A percentile compares a stretch with the other conserved stretches of the same genome.
phyloP scores from a whole-genome alignment of 2,888 invertebrate species.

The Ecdyonurus torrentis region DNA sequence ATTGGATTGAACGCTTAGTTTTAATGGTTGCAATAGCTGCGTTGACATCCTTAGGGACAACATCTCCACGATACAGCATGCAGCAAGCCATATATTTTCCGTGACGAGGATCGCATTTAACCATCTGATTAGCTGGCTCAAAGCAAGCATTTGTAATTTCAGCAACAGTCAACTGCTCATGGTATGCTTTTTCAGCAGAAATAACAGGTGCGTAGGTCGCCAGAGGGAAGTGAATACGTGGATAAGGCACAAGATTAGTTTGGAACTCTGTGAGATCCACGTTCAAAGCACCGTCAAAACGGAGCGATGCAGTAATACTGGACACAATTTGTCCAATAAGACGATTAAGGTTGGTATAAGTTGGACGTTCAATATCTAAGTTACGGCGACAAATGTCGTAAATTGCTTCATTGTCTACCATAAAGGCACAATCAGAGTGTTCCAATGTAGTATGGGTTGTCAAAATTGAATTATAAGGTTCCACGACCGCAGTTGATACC shows the following conservation, averaged over 20 bases:
- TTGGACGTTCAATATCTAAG: conserved; percentile 67
- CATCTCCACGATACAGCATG: conserved; percentile 18
- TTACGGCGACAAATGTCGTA: conserved; percentile 79
- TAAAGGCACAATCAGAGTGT: conserved; percentile 80
- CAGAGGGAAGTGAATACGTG: conserved; percentile 35
- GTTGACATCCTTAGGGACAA: conserved; percentile 27
- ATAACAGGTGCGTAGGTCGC: conserved; percentile 27
- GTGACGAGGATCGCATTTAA: conserved; percentile 16
- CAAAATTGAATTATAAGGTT: conserved; percentile 84
- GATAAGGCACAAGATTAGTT: conserved; percentile 31
- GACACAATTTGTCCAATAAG: conserved; percentile 90
- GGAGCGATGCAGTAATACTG: conserved; percentile 36
- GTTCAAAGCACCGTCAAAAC: conserved; percentile 33
- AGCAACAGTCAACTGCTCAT: conserved; percentile 28
- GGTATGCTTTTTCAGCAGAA: conserved; percentile 31
- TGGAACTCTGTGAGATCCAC: conserved; percentile 36
- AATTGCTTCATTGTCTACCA: conserved; percentile 83
- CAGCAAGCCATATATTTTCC: conserved; percentile 26
- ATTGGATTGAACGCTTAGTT: conserved; percentile 25
- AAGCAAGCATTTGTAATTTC: conserved; percentile 37
- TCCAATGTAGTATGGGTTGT: conserved; percentile 80
- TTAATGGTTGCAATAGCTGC: conserved; percentile 16
- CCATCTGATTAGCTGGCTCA: conserved; percentile 34
- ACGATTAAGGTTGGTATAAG: conserved; percentile 81
- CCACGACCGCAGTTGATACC: conserved; percentile 25